Evolutionary conservation across 1,140 invertebrate genomes (phyloP), one percentile per base, ranked within the genome.

Genomic region (Pararge aegeria): DNA sequence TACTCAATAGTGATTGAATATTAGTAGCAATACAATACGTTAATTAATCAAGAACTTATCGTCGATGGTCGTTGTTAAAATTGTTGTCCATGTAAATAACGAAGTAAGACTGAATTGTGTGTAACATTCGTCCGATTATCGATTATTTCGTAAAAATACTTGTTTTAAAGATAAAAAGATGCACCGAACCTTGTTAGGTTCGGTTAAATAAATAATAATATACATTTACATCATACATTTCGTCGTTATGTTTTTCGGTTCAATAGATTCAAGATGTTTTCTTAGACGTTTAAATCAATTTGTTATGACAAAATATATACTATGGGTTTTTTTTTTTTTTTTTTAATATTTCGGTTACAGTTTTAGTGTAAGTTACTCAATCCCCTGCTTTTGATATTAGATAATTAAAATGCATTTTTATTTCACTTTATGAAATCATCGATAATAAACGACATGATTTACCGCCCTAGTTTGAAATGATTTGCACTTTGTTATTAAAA

Each of bases 21-120:
- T 49, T 60, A 57, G 42, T 66, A 55, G 37, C 44, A 29, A 55
- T 46, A 64, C 55, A 64, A 59, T 56, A 34, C 48, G 46, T 63
- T 34, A 21, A 34, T 56, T 44, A 13, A 52, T 55, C 60, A 51
- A 21, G 21, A 50, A 44, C 21, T 7, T n/a, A 9, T 46, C 20
- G 27, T 44, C 52, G 30, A 19, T 15, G 52, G 44, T 55, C 59
- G 46, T 24, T 49, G 54, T 53, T 57, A 38, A 37, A 40, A 53
- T 44, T 52, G 37, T 63, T 71, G 80, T 84, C 78, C 80, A 80
- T 84, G 80, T 87, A 84, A 65, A 80, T 83, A 82, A 78, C 68
- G 61, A 80, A 73, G 81, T 73, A 87, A 87, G 83, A 87, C 83
- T 87, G 83, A 87, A 68, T 64, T 70, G 54, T 64, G 62, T 75